Base-by-base conservation (phyloP, 2,888 invertebrate genomes). In the Polietes domitor region DNA sequence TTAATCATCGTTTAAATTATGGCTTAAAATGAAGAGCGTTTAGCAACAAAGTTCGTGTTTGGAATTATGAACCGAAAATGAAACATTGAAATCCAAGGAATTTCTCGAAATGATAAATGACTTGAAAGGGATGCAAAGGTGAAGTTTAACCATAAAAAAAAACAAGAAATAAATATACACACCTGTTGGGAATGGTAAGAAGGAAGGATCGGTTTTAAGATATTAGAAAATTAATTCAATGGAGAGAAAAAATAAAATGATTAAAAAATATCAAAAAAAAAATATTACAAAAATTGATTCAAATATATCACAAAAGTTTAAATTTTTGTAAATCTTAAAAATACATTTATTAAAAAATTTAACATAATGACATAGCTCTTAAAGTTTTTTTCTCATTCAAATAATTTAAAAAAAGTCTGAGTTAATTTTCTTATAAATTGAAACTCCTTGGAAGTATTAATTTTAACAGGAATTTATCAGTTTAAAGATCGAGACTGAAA, bases 1-100 rank as follows among this genome's bases (percentile, higher is more conserved):
- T 79, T 76, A 82, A 82, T 79, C 84, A 84, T 24, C 76, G 78
- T 82, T 82, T 82, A 82, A 84, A 79, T 84, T 84, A 84, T 82
- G 82, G 76, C 76, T 84, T 84, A 76, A 73, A 79, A 17, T 32
- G 41, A 43, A 41, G 24, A 63, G 19, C 19, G 43, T 68, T 68
- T 68, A 82, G 75, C 58, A 75, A 79, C 50, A 26, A 58, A 58
- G 75, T 81, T 77, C 81, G 76, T 81, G 81, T 61, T 81, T 50
- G 26, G 58, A 79, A 73, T 24, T 63, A n/a, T 43, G 17, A 41
- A 80, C 17, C n/a, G 12, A 50, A 50, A 17, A 19, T 28, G 28
- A 43, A 63, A 15, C 63, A 19, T 61, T n/a, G n/a, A 77, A 74
- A 19, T 0, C 32, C 24, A 17, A 58, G 19, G 74, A 84, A 82